Base-by-base conservation (phyloP, 2,888 invertebrate species). In the Cheilosia pagana region DNA sequence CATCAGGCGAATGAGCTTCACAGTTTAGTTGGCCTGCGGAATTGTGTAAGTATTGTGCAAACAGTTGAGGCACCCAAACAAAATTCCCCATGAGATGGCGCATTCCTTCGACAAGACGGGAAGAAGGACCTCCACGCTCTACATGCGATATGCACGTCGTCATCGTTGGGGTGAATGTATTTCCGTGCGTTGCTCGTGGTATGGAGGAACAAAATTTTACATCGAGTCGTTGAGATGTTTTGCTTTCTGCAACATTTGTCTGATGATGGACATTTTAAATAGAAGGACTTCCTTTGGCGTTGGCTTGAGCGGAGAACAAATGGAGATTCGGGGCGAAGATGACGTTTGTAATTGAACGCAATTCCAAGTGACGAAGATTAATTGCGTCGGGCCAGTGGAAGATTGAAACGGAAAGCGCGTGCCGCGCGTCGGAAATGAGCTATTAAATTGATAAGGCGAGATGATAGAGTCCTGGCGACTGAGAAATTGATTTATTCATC, bases 301-400 rank as follows among this genome's bases (percentile, higher is more conserved):
- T 16, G 48, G 57, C 14, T 65, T 59, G 48, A 28, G 28, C 28
- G 28, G 28, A 28, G 28, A 79, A 83, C 83, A 83, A 83, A 83
- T 83, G 83, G 68, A 75, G 79, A 83, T 79, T 70, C 62, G 52
- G 75, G 75, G 65, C 53, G 70, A 85, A 81, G 71, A 81, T 76
- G 81, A 76, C 85, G 71, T 85, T 85, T 62, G 85, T 85, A 85
- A 85, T 85, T 85, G 85, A 85, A 85, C 67, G 68, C 85, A 85
- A 85, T 85, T 85, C 67, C 55, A 65, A 81, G 60, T 81, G 85
- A 85, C 75, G 85, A 85, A 85, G 85, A 85, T 85, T 85, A 71
- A 85, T 85, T 85, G 45, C 10, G 7, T 2, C 19, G 21, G 43
- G 19, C 59, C 28, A n/a, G 62, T 68, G 62, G 63, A 43, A 57